Percentiles rank a stretch among this genome's conserved stretches.
Evolutionary conservation across 2,888 invertebrate species (phyloP).

Genomic region (Julus scandinavius): DNA sequence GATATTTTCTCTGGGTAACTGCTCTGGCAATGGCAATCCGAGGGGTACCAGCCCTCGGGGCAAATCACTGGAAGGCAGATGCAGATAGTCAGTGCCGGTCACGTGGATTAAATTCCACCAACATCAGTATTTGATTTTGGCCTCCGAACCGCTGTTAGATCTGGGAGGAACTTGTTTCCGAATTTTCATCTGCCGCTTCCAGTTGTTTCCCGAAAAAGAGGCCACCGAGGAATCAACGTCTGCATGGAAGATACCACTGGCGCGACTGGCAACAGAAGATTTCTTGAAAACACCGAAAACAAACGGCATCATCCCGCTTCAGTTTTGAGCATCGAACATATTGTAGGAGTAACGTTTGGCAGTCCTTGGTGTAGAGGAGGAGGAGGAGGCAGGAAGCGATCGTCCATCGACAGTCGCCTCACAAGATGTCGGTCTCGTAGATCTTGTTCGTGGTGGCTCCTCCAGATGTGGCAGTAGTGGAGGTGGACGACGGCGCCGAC

Average conservation of each 20-base stretch:
- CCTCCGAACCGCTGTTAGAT: background rate
- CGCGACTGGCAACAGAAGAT: background rate
- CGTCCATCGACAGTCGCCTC: too few relatives aligned
- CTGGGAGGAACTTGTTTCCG: background rate
- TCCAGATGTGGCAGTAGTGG: constrained; percentile 45
- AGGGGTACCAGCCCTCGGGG: background rate
- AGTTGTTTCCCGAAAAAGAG: background rate
- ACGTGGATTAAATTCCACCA: background rate
- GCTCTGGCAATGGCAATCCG: background rate
- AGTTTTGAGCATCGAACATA: background rate
- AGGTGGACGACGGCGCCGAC: constrained; percentile 53
- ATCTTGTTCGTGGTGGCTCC: constrained; percentile 60
- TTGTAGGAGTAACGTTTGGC: background rate
- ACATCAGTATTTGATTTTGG: background rate
- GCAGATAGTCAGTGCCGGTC: too few relatives aligned
- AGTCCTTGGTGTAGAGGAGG: background rate
- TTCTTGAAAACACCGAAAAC: background rate
- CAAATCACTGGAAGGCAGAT: background rate
- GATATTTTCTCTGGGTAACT: background rate
- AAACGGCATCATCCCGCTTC: background rate
- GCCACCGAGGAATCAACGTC: background rate
- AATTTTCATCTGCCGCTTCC: background rate
- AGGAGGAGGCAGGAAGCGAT: background rate
- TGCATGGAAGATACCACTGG: background rate
- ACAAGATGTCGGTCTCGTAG: constrained; percentile 95